phyloP scores from a whole-genome alignment of 2,888 invertebrate species.

The Hesperia comma region DNA sequence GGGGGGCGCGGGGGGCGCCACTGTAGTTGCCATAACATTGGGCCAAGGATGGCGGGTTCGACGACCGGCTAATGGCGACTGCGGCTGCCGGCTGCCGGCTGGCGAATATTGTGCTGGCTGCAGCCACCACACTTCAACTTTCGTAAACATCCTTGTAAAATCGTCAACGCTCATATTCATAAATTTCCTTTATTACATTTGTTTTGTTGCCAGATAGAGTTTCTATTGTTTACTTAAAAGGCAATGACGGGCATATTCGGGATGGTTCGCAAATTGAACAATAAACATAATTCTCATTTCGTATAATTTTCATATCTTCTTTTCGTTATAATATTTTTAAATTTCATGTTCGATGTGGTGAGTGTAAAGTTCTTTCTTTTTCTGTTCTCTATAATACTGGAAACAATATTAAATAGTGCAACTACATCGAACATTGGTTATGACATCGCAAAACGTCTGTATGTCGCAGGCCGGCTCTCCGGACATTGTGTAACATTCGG shows the following conservation, averaged over 20 bases:
- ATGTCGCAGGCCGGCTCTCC: not conserved
- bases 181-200: not conserved
- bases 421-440: no score
- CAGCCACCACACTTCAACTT: not conserved
- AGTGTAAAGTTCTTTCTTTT: no score
- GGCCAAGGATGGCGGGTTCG: slow-evolving; percentile 31
- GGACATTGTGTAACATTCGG: slow-evolving; percentile 6
- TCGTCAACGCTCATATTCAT: not conserved
- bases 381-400: no score
- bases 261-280: no score
- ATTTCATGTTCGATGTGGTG: no score
- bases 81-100: not conserved
- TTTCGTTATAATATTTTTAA: no score
- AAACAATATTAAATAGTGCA: no score
- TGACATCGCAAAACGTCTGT: not conserved
- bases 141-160: not conserved
- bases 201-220: not conserved
- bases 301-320: no score
- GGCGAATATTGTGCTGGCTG: slow-evolving; percentile 7
- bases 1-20: slow-evolving; percentile 1
- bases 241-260: no score
- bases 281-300: no score
- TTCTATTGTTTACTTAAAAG: no score
- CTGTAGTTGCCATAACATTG: slow-evolving; percentile 24
- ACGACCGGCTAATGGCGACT: slow-evolving; percentile 26